Percentiles rank a stretch among this genome's conserved stretches.
Evolutionary conservation across 1,140 invertebrate species (phyloP).

Genomic region (Aradophagus sp.): DNA sequence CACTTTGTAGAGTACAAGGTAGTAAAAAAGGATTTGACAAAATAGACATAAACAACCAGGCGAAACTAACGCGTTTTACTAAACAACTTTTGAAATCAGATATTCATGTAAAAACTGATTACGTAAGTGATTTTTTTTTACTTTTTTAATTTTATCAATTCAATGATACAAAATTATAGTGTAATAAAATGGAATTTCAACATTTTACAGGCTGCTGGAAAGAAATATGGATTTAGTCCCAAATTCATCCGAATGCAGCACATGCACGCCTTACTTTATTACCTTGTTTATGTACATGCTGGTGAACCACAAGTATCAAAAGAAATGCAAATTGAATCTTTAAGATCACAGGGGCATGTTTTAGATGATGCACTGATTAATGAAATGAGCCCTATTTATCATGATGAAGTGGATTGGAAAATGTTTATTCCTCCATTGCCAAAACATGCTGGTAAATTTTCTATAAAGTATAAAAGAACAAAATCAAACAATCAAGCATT

Average conservation of each 20-base stretch:
- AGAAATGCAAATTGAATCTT: conserved; percentile 67
- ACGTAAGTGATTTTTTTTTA: conserved; percentile 35
- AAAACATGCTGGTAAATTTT: conserved; percentile 73
- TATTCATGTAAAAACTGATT: conserved; percentile 40
- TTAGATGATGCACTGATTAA: conserved; percentile 68
- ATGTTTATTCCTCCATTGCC: conserved; percentile 85
- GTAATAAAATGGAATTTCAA: conserved; percentile 2
- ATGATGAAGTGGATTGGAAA: conserved; percentile 79
- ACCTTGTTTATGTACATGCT: conserved; percentile 79
- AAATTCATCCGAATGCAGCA: conserved; percentile 82
- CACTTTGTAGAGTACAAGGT: too few species aligned
- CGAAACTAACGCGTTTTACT: conserved; percentile 32
- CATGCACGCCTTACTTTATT: conserved; percentile 82
- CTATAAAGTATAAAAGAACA: too few species aligned
- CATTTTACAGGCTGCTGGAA: conserved; percentile 61
- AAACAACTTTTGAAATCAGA: conserved; percentile 42
- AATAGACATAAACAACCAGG: neutral
- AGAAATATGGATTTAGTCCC: conserved; percentile 77
- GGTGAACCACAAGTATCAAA: conserved; percentile 70
- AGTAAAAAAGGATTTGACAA: conserved; percentile 16
- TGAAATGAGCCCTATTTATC: conserved; percentile 75
- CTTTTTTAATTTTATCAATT: conserved; percentile 9
- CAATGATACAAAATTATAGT: neutral
- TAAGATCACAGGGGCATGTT: conserved; percentile 68
- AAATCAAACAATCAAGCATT: too few species aligned